Percentiles rank a stretch among this genome's conserved stretches.
Conservation (phyloP, 2,797 vertebrate species). For the Microctenopoma lineatum region DNA sequence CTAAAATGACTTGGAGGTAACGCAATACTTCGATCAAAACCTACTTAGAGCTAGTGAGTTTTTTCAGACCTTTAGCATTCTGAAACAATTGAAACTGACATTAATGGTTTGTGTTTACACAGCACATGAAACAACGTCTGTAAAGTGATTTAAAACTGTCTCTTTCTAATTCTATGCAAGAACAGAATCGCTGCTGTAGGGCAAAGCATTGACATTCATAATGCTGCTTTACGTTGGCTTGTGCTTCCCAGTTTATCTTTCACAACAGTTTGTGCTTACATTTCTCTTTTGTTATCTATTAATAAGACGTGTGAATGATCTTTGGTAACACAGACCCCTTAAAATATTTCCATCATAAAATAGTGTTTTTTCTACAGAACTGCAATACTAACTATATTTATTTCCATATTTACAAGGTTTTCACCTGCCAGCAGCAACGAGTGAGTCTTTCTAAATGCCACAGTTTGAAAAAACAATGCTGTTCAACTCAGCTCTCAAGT, state of each 20-base stretch:
- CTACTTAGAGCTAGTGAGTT: background rate
- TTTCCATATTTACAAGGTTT: conserved; percentile 59
- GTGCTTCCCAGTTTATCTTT: background rate
- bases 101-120: too few species aligned
- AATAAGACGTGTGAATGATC: conserved; percentile 1
- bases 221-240: conserved; percentile 37
- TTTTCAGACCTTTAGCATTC: background rate
- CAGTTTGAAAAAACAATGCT: background rate
- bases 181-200: background rate
- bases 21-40: background rate
- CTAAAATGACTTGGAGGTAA: background rate
- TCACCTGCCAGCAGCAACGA: conserved; percentile 30
- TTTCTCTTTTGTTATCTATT: background rate
- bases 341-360: conserved; percentile 21
- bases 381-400: conserved; percentile 31
- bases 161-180: conserved; percentile 5
- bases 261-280: background rate
- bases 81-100: background rate
- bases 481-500: background rate
- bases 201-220: conserved; percentile 26
- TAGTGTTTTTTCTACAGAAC: conserved; percentile 2
- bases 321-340: conserved; percentile 3
- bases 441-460: conserved; percentile 24
- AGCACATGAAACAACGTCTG: too few species aligned
- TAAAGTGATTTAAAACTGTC: background rate